These are phyloP conservation scores for Tetraodon nigroviridis DNA, from an alignment of 2,113 vertebrate genomes.

Conservation along the genomic window DNA sequence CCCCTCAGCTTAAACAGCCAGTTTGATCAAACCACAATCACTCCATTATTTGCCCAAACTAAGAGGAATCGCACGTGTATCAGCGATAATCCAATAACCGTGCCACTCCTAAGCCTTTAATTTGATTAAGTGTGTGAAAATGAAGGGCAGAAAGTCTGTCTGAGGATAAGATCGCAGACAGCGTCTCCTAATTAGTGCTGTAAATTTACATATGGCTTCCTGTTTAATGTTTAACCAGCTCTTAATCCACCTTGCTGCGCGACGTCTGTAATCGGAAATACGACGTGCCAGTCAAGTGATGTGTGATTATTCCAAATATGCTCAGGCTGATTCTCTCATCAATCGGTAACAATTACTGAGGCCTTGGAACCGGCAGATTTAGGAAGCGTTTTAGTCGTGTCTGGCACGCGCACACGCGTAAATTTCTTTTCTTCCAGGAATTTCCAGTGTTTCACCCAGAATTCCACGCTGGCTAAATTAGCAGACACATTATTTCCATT, in stretches of 20 bases:
- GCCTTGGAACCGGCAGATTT: constrained; percentile 62
- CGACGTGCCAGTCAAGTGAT: constrained; percentile 73
- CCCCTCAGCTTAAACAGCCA: not conserved
- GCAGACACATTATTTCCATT: constrained; percentile 45
- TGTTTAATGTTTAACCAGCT: constrained; percentile 87
- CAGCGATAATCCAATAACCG: constrained; percentile 85
- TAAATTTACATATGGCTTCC: constrained; percentile 91
- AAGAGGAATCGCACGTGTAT: constrained; percentile 79
- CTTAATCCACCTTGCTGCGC: constrained; percentile 84
- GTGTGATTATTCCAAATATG: constrained; percentile 78
- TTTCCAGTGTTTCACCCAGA: constrained; percentile 49
- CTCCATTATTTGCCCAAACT: constrained; percentile 89
- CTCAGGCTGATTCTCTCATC: constrained; percentile 66
- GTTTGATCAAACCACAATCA: constrained; percentile 81
- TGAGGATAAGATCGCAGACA: constrained; percentile 77
- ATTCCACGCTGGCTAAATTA: constrained; percentile 55
- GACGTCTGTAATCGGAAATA: constrained; percentile 78
- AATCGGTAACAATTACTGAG: constrained; percentile 66
- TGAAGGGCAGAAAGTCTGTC: constrained; percentile 83
- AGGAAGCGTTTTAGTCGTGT: constrained; percentile 64
- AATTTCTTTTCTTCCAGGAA: constrained; percentile 36
- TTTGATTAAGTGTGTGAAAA: constrained; percentile 93
- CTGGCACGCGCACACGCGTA: constrained; percentile 15
- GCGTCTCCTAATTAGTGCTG: constrained; percentile 78
- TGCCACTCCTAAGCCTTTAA: constrained; percentile 88